These are phyloP conservation scores for Alligator sinensis DNA, from an alignment of 2,113 vertebrate genomes.

Conservation along the genomic window DNA sequence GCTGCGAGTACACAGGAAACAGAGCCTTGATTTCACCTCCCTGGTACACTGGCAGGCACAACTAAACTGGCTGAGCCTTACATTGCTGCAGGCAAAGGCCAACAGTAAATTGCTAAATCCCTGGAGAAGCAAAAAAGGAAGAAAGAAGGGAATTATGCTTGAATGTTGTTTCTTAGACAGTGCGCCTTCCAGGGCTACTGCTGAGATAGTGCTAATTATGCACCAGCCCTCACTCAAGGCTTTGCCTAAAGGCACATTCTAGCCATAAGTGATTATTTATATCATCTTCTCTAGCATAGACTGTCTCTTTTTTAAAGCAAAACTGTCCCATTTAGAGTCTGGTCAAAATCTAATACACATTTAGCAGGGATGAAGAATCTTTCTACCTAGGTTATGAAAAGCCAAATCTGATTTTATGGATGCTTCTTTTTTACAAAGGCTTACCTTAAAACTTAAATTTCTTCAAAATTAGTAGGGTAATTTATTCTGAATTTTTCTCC, in stretches of 20 bases:
- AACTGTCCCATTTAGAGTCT: not conserved
- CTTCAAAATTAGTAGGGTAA: not conserved
- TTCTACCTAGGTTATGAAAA: not conserved
- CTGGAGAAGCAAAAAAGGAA: not conserved
- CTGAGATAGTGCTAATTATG: conserved; percentile 31
- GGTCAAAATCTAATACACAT: not conserved
- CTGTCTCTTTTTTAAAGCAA: conserved; percentile 1
- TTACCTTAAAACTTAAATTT: not conserved
- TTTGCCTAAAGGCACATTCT: conserved; percentile 26
- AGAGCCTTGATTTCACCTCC: not conserved
- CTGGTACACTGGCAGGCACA: not conserved
- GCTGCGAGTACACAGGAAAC: not conserved
- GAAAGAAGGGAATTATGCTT: not conserved
- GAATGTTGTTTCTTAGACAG: not conserved
- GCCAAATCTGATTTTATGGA: not conserved
- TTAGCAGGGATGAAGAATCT: conserved; percentile 23
- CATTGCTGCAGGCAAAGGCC: not conserved
- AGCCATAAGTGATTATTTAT: conserved; percentile 32
- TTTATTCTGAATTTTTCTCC: not conserved
- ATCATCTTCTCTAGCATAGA: not conserved
- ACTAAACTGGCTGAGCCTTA: not conserved
- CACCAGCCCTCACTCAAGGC: conserved; percentile 9
- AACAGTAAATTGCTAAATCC: not conserved
- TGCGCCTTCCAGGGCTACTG: not conserved
- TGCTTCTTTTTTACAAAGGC: not conserved